phyloP scores from a whole-genome alignment of 2,113 vertebrate species.

The Pampusana beccarii region DNA sequence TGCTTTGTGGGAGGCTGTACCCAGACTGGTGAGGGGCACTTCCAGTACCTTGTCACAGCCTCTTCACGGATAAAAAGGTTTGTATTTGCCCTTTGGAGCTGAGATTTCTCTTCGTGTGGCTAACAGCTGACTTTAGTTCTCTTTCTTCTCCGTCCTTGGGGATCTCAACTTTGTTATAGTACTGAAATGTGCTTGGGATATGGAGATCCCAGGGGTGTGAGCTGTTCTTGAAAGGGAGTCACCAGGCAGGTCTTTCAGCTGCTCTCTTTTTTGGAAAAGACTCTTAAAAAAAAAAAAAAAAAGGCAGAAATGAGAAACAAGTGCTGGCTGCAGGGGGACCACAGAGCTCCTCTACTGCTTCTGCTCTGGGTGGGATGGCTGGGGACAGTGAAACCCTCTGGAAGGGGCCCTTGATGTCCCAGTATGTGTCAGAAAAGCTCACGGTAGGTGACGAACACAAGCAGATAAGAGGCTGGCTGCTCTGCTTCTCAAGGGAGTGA shows the following conservation, averaged over 20 bases:
- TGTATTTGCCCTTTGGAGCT: background rate
- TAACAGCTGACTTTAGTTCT: background rate
- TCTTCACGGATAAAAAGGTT: background rate
- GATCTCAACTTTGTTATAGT: background rate
- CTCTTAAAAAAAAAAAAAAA: background rate
- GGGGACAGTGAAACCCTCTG: background rate
- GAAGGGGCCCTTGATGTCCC: background rate
- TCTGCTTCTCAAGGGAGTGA: background rate
- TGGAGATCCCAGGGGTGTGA: background rate
- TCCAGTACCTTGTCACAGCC: background rate
- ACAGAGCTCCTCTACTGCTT: background rate
- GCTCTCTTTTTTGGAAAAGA: background rate
- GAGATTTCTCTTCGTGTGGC: background rate
- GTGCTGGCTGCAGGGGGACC: background rate
- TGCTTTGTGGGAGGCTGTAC: fast-evolving
- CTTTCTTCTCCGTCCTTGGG: background rate
- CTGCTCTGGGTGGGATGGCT: background rate
- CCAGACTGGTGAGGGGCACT: background rate
- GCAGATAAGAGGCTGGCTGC: background rate
- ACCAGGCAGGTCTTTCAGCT: background rate
- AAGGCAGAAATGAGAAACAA: background rate
- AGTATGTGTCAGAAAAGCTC: background rate
- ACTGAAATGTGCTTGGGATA: fast-evolving
- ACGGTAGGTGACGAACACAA: background rate
- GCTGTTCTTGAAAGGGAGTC: background rate